These are phyloP conservation scores for Dryadula phaetusa DNA, from an alignment of 2,888 invertebrate genomes.

Conservation along the genomic window DNA sequence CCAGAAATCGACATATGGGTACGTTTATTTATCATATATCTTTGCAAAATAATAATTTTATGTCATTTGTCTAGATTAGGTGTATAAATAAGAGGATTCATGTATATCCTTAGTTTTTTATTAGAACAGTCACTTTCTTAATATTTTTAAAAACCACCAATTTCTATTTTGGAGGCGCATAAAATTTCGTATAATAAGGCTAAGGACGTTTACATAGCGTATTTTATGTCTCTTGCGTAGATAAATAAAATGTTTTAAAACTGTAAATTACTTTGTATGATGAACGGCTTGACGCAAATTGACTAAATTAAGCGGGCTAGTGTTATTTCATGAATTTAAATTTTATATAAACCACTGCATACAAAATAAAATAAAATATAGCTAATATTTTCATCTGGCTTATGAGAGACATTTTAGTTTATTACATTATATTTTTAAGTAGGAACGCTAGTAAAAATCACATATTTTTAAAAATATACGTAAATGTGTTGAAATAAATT, in stretches of 20 bases:
- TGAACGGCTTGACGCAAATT: constrained; percentile 46
- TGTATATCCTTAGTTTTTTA: not conserved
- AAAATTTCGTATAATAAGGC: constrained; percentile 37
- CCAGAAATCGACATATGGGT: constrained; percentile 99
- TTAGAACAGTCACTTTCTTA: not conserved
- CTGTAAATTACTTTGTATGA: constrained; percentile 40
- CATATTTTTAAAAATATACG: not conserved
- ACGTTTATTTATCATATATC: constrained; percentile 60
- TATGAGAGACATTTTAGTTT: not conserved
- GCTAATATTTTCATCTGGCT: too few species aligned
- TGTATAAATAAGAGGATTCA: too few species aligned
- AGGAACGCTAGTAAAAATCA: not conserved
- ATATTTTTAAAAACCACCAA: not conserved
- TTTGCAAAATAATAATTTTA: not conserved
- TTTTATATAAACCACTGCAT: constrained; percentile 36
- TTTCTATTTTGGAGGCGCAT: constrained; percentile 5
- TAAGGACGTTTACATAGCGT: constrained; percentile 34
- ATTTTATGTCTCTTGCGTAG: constrained; percentile 25
- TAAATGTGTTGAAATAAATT: constrained; percentile 15
- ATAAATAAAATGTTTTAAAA: constrained; percentile 32
- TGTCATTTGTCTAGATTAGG: too few species aligned
- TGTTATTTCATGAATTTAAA: constrained; percentile 43
- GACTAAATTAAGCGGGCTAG: constrained; percentile 41
- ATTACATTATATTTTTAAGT: not conserved
- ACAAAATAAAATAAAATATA: not conserved